Conservation (phyloP, 2,797 vertebrate genomes). For the Gymnocypris eckloni region DNA sequence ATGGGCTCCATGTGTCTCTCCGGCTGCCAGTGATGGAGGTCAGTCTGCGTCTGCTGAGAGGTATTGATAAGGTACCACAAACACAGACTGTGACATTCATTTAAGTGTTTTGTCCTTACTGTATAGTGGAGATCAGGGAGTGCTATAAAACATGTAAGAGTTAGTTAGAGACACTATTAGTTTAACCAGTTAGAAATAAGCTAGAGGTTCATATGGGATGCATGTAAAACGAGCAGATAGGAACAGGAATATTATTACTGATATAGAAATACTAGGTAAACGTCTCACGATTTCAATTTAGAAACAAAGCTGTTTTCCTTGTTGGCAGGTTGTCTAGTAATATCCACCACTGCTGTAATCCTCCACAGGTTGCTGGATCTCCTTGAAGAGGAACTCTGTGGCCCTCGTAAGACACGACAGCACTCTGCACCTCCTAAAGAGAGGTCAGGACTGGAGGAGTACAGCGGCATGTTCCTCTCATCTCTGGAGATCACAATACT, state of each 20-base stretch:
- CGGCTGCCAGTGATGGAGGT: constrained; percentile 1
- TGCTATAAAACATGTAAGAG: neutral
- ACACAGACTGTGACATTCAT: constrained; percentile 6
- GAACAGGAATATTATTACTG: neutral
- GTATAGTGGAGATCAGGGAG: neutral
- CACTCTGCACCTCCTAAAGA: constrained; percentile 53
- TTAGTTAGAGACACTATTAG: neutral
- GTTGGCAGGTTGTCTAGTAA: neutral
- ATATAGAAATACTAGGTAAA: neutral
- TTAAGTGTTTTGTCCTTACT: constrained; percentile 7
- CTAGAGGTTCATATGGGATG: neutral
- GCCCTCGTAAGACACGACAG: constrained; percentile 59
- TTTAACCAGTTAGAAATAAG: neutral
- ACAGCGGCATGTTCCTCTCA: constrained; percentile 57
- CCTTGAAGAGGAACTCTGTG: constrained; percentile 61
- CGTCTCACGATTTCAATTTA: neutral
- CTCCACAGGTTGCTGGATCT: constrained; percentile 43
- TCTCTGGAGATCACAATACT: constrained; percentile 58
- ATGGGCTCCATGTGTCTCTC: neutral
- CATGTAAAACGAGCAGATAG: neutral
- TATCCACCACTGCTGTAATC: neutral
- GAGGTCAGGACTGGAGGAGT: constrained; percentile 44
- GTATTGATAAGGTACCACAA: constrained; percentile 2
- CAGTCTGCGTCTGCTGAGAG: neutral
- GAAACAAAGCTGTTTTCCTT: constrained; percentile 30